These are phyloP conservation scores for Scortum barcoo DNA, from an alignment of 2,113 vertebrate genomes.

Conservation along the genomic window DNA sequence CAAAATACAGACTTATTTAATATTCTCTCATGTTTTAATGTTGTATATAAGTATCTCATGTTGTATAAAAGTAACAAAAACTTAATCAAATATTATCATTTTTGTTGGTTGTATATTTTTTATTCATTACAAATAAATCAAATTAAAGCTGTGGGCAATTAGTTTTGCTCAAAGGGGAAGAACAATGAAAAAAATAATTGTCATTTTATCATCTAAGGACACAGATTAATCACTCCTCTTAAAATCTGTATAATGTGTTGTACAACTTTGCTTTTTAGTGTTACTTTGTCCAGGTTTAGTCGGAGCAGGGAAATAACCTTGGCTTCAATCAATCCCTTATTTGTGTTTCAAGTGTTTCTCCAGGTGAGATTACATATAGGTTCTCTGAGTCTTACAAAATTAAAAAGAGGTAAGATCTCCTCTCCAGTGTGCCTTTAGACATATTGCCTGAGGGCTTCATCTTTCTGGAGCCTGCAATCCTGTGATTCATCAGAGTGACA, in stretches of 20 bases:
- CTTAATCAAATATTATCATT: not conserved
- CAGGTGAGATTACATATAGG: not conserved
- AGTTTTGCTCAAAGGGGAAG: not conserved
- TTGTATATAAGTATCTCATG: no score
- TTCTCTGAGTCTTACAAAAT: not conserved
- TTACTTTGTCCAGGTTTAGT: not conserved
- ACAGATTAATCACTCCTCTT: not conserved
- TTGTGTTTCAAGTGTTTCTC: not conserved
- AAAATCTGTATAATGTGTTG: not conserved
- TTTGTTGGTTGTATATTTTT: not conserved
- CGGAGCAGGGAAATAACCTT: not conserved
- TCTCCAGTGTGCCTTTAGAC: not conserved
- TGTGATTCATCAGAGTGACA: constrained; percentile 5
- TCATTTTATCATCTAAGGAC: not conserved
- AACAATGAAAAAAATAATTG: not conserved
- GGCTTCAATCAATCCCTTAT: not conserved
- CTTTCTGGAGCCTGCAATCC: not conserved
- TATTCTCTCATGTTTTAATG: not conserved
- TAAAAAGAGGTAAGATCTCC: not conserved
- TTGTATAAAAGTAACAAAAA: not conserved
- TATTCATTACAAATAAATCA: not conserved
- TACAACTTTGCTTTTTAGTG: not conserved
- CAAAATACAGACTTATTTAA: not conserved
- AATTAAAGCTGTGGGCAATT: not conserved
- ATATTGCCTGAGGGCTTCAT: constrained; percentile 24